These are phyloP conservation scores for Noctilio leporinus DNA, from an alignment of 2,113 vertebrate species.

Conservation along the genomic window DNA sequence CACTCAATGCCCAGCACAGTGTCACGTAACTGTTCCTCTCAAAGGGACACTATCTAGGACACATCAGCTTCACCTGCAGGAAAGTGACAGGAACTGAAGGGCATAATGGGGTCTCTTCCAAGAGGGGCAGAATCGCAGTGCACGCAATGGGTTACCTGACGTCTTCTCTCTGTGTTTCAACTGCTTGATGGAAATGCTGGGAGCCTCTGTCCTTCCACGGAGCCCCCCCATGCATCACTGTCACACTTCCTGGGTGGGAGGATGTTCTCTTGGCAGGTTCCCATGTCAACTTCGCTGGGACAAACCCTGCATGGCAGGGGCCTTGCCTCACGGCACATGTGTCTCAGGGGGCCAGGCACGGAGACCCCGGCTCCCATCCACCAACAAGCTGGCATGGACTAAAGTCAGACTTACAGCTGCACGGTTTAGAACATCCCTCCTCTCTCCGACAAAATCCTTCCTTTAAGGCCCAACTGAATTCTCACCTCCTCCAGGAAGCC, in stretches of 20 bases:
- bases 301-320: accelerated
- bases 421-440: not conserved
- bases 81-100: not conserved
- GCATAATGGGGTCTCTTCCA: accelerated
- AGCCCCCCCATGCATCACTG: not conserved
- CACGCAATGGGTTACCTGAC: accelerated
- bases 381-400: not conserved
- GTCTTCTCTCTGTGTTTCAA: too few species aligned
- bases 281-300: accelerated
- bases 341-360: not conserved
- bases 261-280: not conserved
- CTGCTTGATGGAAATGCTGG: not conserved
- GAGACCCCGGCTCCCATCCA: not conserved
- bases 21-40: accelerated
- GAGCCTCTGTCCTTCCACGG: not conserved
- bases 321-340: accelerated
- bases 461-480: not conserved
- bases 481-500: not conserved
- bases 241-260: not conserved
- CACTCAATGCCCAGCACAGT: not conserved
- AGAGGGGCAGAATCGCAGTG: not conserved
- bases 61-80: not conserved
- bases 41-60: not conserved
- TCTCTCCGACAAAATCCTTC: not conserved
- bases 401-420: not conserved